Conservation (phyloP, 2,113 vertebrate species). For the Hipposideros armiger region DNA sequence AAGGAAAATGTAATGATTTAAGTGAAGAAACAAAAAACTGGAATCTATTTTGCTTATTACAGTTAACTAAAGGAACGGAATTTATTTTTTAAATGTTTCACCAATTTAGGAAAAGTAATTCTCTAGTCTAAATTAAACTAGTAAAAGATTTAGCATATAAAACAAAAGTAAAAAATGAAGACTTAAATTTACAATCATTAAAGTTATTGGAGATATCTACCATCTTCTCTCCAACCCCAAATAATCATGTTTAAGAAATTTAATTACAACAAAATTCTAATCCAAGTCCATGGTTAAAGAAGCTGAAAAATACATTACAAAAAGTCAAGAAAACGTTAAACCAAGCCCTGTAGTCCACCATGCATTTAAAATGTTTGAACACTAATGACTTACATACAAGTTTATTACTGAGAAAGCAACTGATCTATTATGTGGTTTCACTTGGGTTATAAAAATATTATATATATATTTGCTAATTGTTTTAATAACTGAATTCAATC, state of each 20-base stretch:
- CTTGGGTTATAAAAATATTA: not conserved
- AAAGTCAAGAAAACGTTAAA: not conserved
- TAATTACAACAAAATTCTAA: constrained; percentile 35
- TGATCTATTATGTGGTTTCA: not conserved
- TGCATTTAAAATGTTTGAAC: not conserved
- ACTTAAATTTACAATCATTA: not conserved
- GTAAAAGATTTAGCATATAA: not conserved
- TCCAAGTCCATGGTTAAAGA: constrained; percentile 21
- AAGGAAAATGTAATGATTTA: not conserved
- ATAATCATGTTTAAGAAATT: constrained; percentile 48
- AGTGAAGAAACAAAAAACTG: constrained; percentile 32
- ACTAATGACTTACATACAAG: not conserved
- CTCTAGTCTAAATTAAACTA: constrained; percentile 31
- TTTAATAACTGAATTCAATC: constrained; percentile 48
- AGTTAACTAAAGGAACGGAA: not conserved
- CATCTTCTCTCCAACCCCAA: not conserved
- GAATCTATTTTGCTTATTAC: not conserved
- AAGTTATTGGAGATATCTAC: not conserved
- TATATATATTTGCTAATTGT: not conserved
- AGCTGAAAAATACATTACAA: not conserved
- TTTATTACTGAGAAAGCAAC: not conserved
- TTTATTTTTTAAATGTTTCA: constrained; percentile 54
- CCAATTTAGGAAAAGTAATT: not conserved
- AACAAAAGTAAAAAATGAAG: not conserved
- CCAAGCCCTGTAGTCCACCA: not conserved